A percentile compares a stretch with the other conserved stretches of the same genome.
Evolutionary conservation across 2,797 vertebrate species (phyloP).

Genomic region (Macropodus opercularis): DNA sequence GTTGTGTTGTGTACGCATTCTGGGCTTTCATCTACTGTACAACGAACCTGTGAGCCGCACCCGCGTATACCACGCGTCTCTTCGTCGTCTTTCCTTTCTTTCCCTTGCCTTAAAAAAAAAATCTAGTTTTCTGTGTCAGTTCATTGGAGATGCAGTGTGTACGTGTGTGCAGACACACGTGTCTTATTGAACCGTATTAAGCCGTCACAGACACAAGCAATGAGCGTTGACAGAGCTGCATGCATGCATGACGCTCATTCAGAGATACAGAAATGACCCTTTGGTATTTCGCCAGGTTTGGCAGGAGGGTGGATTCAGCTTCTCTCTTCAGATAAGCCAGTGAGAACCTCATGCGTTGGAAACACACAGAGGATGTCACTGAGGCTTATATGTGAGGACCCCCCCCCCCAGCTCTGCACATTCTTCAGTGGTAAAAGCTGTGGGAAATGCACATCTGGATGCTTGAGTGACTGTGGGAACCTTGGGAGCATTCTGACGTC

Average conservation of each 20-base stretch:
- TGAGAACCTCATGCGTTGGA: slow-evolving; percentile 18
- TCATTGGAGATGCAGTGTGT: slow-evolving; percentile 58
- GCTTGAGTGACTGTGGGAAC: slow-evolving; percentile 12
- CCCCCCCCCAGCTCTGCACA: slow-evolving; percentile 7
- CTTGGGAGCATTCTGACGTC: neutral
- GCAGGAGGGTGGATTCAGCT: slow-evolving; percentile 23
- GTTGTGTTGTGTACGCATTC: slow-evolving; percentile 9
- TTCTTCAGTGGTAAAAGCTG: slow-evolving; percentile 25
- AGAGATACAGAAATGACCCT: slow-evolving; percentile 4
- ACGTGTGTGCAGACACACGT: slow-evolving; percentile 26
- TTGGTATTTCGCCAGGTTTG: neutral
- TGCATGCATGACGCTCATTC: slow-evolving; percentile 2
- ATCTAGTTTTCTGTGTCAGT: slow-evolving; percentile 71
- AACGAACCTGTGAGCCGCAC: slow-evolving; percentile 47
- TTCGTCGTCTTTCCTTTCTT: slow-evolving; percentile 5
- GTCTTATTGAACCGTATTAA: too few species aligned
- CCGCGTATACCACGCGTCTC: slow-evolving; percentile 35
- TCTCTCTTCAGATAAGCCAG: slow-evolving; percentile 15
- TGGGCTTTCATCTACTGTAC: slow-evolving; percentile 25
- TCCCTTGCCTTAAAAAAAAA: slow-evolving; percentile 62
- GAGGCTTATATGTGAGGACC: slow-evolving; percentile 1
- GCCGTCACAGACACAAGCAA: too few species aligned
- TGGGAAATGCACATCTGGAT: slow-evolving; percentile 22
- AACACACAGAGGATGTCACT: slow-evolving; percentile 7
- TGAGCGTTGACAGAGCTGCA: too few species aligned